These are phyloP conservation scores for Beris morrisii DNA, from an alignment of 2,888 invertebrate species.

Conservation along the genomic window DNA sequence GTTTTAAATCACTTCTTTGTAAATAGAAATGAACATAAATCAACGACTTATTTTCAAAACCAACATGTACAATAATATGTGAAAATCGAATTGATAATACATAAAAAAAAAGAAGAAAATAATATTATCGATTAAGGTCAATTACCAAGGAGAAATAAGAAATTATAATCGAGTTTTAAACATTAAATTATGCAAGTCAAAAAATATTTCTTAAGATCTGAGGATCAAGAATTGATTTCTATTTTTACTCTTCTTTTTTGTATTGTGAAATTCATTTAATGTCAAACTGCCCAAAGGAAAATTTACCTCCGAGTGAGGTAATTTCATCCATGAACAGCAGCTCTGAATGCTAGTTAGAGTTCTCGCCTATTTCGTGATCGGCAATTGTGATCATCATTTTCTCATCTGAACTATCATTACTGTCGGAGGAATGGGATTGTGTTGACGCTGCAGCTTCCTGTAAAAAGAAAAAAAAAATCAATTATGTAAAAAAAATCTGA, in stretches of 20 bases:
- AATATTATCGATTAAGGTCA: neutral
- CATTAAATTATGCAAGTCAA: neutral
- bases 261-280: conserved; percentile 31
- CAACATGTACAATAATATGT: conserved; percentile 11
- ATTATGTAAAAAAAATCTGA: conserved; percentile 18
- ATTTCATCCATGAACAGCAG: conserved; percentile 64
- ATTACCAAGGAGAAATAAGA: neutral
- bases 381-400: conserved; percentile 65
- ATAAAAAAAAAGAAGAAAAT: neutral
- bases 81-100: conserved; percentile 6
- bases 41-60: conserved; percentile 20
- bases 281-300: conserved; percentile 39
- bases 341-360: conserved; percentile 51
- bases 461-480: conserved; percentile 32
- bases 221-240: neutral
- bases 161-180: neutral
- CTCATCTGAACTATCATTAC: conserved; percentile 71
- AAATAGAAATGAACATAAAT: neutral
- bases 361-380: conserved; percentile 53
- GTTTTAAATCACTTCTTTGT: too few species aligned
- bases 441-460: conserved; percentile 75
- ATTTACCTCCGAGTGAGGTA: conserved; percentile 60
- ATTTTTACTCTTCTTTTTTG: conserved; percentile 1
- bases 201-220: conserved; percentile 4
- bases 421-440: conserved; percentile 70